These are phyloP conservation scores for Chymomyza fuscimana DNA, from an alignment of 2,888 invertebrate species.

Conservation along the genomic window DNA sequence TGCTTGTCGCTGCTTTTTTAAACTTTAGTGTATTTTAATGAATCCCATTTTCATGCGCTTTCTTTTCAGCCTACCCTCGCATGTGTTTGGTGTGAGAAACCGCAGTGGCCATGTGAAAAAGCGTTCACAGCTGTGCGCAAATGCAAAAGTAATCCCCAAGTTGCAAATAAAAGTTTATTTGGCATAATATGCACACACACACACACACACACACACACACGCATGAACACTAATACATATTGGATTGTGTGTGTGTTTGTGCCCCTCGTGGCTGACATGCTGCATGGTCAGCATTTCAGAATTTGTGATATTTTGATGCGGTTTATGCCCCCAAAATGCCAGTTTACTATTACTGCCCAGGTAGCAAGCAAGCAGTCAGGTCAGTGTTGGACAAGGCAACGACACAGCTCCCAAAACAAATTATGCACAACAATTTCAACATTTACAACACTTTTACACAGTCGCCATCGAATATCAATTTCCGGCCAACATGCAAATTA, in stretches of 20 bases:
- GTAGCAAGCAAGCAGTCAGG: neutral
- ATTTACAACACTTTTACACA: neutral
- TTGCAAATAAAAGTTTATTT: conserved; percentile 22
- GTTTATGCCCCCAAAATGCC: neutral
- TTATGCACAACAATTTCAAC: neutral
- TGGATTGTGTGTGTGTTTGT: neutral
- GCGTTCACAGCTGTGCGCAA: conserved; percentile 15
- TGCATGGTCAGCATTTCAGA: neutral
- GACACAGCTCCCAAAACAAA: neutral
- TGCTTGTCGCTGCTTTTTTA: too few species aligned
- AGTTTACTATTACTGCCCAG: neutral
- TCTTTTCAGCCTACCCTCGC: too few species aligned
- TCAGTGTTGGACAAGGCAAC: too few species aligned
- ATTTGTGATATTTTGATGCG: neutral
- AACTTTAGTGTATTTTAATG: too few species aligned
- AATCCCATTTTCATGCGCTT: too few species aligned
- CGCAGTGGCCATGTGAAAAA: conserved; percentile 6
- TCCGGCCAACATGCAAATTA: neutral
- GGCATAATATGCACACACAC: conserved; percentile 2
- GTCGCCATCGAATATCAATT: neutral
- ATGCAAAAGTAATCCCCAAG: conserved; percentile 22
- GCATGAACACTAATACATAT: neutral
- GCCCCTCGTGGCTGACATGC: neutral
- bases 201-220: neutral
- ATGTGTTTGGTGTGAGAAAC: neutral